Base-by-base conservation (phyloP, 2,888 invertebrate species). In the Brenthis daphne region DNA sequence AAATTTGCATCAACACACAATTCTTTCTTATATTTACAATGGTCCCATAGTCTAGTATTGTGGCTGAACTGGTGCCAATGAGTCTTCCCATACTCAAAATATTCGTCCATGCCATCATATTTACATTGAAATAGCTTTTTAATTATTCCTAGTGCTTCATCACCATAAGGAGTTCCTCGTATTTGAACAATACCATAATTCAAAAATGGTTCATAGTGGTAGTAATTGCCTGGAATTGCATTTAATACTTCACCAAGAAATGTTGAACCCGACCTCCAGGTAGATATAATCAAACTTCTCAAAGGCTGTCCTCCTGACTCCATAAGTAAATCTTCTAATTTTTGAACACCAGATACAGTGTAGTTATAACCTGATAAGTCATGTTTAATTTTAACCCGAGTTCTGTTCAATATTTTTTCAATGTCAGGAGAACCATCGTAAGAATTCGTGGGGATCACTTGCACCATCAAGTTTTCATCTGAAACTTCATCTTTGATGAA, bases 211-310 rank as follows among this genome's bases (percentile, higher is more conserved):
- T 98, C 98, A 83, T 98, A 98, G 84, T 98, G 97, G 89, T 98
- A 98, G 87, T 94, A 98, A 85, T 96, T 98, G 47, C 95, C 97
- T 20, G 98, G 97, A 83, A 97, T 94, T 37, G 97, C 94, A 84
- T 97, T 97, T 58, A 98, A 85, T 56, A 97, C 94, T 81, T 97
- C 97, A 65, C 97, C 98, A 64, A 98, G 93, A 85, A 98, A 98
- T 50, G 98, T 98, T 24, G 98, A 97, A 6, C 98, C 98, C 5
- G 97, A 97, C 76, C 98, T 94, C 97, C 98, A 98, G 14, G 97
- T 97, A n/a, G 97, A 97, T 71, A 97, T 89, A 75, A 98, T 95
- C 58, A 98, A 86, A 84, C 95, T 97, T 74, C 96, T 93, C 68
- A 97, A 82, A 5, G 97, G 97, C 68, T 90, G 93, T 14, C 97